phyloP scores from a whole-genome alignment of 2,888 invertebrate genomes.

The Callimorpha dominula region DNA sequence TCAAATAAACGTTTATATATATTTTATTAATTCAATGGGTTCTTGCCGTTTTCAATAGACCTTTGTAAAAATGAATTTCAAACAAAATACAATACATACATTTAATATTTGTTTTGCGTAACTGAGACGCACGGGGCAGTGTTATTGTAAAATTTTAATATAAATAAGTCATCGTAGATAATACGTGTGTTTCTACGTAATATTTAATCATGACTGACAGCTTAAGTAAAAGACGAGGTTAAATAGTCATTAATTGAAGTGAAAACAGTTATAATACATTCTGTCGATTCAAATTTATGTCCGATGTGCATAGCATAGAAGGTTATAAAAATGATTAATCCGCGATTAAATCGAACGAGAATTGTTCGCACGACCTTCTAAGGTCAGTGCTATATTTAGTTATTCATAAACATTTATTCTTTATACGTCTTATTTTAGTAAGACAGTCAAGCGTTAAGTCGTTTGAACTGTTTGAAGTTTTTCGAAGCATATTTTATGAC shows the following conservation, averaged over 20 bases:
- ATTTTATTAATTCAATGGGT: conserved; percentile 9
- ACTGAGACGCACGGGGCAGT: neutral
- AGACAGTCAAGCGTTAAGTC: neutral
- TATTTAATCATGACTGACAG: neutral
- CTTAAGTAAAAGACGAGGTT: conserved; percentile 4
- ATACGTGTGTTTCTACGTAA: neutral
- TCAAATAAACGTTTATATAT: neutral
- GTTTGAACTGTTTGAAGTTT: too few relatives aligned
- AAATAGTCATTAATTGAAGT: conserved; percentile 27
- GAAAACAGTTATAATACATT: conserved; percentile 37
- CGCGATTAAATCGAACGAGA: conserved; percentile 24
- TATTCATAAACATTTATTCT: neutral
- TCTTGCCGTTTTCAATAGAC: conserved; percentile 17
- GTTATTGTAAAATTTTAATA: too few relatives aligned
- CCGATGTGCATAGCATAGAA: conserved; percentile 32
- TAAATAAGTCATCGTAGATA: neutral
- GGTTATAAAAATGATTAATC: conserved; percentile 47
- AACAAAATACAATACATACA: neutral
- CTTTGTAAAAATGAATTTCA: conserved; percentile 8
- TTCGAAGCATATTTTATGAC: too few relatives aligned
- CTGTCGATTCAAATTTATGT: conserved; percentile 32
- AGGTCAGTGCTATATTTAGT: conserved; percentile 6
- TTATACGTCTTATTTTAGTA: neutral
- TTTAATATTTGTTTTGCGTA: neutral
- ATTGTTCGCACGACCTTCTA: conserved; percentile 24